Evolutionary conservation across 2,888 invertebrate species (phyloP).

Genomic region (Serrognathus titanus): DNA sequence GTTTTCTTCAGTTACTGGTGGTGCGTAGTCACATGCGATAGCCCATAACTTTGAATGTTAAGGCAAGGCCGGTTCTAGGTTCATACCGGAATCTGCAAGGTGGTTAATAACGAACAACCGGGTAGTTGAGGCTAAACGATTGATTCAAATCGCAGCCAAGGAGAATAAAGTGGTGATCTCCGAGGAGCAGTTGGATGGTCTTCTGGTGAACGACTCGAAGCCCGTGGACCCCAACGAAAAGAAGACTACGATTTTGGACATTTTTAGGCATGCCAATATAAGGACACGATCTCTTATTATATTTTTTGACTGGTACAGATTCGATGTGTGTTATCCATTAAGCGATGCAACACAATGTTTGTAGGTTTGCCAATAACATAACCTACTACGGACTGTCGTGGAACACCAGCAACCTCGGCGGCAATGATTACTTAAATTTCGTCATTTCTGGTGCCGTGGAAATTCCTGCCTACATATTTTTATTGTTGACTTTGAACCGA

Average conservation of each 20-base stretch:
- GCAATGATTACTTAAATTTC: slow-evolving; percentile 71
- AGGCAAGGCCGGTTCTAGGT: slow-evolving; percentile 34
- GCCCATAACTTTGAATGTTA: too few relatives aligned
- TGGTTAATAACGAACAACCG: slow-evolving; percentile 67
- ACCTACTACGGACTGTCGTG: slow-evolving; percentile 77
- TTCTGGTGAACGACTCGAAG: slow-evolving; percentile 51
- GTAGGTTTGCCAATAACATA: slow-evolving; percentile 74
- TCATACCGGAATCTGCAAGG: slow-evolving; percentile 71
- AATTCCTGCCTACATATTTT: slow-evolving; percentile 67
- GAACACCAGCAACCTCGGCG: slow-evolving; percentile 69
- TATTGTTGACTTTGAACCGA: slow-evolving; percentile 63
- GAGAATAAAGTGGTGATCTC: slow-evolving; percentile 61
- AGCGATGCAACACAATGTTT: slow-evolving; percentile 35
- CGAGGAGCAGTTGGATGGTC: slow-evolving; percentile 52
- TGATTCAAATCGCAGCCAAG: slow-evolving; percentile 61
- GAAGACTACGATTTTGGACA: slow-evolving; percentile 56
- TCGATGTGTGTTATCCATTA: background rate
- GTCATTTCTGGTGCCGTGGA: slow-evolving; percentile 73
- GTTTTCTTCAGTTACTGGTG: slow-evolving; percentile 68
- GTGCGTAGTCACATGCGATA: slow-evolving; percentile 34
- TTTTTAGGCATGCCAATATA: slow-evolving; percentile 62
- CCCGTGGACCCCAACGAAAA: slow-evolving; percentile 37
- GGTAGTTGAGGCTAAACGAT: slow-evolving; percentile 58
- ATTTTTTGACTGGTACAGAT: slow-evolving; percentile 68
- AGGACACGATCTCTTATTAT: slow-evolving; percentile 63